phyloP scores from a whole-genome alignment of 2,113 vertebrate species.

The Australoheros scitulus region DNA sequence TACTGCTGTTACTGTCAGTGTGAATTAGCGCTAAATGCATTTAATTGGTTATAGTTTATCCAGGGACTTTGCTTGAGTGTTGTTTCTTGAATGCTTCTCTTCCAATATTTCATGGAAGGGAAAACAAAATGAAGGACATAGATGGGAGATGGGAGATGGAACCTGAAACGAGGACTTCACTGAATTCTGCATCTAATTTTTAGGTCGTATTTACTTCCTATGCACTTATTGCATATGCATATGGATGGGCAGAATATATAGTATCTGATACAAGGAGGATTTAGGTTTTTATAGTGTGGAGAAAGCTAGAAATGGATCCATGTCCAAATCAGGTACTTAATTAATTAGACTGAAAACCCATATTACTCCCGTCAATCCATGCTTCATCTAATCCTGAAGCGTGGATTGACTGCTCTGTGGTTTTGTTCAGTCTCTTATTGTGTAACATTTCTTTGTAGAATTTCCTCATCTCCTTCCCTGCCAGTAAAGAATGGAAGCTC shows the following conservation, averaged over 20 bases:
- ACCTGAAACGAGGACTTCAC: background rate
- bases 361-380: background rate
- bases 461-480: constrained; percentile 30
- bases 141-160: too few relatives aligned
- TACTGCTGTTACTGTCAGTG: too few relatives aligned
- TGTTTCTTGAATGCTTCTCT: background rate
- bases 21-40: too few relatives aligned
- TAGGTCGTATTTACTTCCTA: fast-evolving
- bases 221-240: background rate
- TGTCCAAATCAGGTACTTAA: background rate
- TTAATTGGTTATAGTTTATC: background rate
- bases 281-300: background rate
- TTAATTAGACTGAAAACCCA: background rate
- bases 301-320: background rate
- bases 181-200: background rate
- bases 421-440: constrained; percentile 19
- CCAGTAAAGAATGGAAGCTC: constrained; percentile 21
- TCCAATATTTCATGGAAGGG: background rate
- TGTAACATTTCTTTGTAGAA: constrained; percentile 21
- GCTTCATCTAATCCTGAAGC: constrained; percentile 11
- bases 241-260: background rate
- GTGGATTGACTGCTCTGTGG: background rate
- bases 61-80: background rate
- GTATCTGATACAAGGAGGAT: background rate
- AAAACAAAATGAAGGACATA: background rate